These are phyloP conservation scores for Sinocyclocheilus grahami DNA, from an alignment of 2,113 vertebrate genomes.

Conservation along the genomic window DNA sequence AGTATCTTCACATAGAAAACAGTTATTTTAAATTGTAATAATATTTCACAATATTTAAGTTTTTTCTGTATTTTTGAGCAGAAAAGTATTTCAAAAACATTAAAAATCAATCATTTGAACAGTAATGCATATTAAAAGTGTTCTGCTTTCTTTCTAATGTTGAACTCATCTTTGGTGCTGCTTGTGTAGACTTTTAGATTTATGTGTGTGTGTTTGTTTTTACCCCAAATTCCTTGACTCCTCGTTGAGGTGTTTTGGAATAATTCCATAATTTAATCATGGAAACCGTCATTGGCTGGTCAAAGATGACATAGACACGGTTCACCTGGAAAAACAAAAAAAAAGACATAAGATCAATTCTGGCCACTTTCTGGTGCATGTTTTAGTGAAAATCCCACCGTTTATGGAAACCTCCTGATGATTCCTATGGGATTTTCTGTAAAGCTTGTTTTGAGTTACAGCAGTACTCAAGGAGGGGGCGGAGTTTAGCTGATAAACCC, in stretches of 20 bases:
- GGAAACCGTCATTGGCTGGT: conserved; percentile 89
- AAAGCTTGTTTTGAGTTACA: not conserved
- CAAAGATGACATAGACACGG: conserved; percentile 94
- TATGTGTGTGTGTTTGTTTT: conserved; percentile 51
- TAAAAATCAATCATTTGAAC: not conserved
- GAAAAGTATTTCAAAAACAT: not conserved
- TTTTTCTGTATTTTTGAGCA: not conserved
- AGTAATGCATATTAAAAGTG: too few relatives aligned
- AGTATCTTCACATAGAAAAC: not conserved
- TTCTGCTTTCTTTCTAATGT: too few relatives aligned
- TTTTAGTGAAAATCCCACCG: not conserved
- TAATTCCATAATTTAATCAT: conserved; percentile 99
- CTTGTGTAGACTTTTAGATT: not conserved
- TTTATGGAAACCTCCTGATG: not conserved
- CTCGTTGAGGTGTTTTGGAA: conserved; percentile 91
- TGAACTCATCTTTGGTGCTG: too few relatives aligned
- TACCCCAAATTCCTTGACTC: conserved; percentile 98
- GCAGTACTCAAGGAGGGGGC: not conserved
- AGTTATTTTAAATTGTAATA: not conserved
- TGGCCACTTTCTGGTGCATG: not conserved
- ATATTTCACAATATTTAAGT: not conserved
- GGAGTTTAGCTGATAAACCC: not conserved
- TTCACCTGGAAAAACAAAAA: conserved; percentile 80
- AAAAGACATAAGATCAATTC: not conserved
- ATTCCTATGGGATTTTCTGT: not conserved